Evolutionary conservation across 2,797 vertebrate genomes (phyloP), one percentile per base, ranked within the genome.

Genomic region (Pyrocephalus nanus): DNA sequence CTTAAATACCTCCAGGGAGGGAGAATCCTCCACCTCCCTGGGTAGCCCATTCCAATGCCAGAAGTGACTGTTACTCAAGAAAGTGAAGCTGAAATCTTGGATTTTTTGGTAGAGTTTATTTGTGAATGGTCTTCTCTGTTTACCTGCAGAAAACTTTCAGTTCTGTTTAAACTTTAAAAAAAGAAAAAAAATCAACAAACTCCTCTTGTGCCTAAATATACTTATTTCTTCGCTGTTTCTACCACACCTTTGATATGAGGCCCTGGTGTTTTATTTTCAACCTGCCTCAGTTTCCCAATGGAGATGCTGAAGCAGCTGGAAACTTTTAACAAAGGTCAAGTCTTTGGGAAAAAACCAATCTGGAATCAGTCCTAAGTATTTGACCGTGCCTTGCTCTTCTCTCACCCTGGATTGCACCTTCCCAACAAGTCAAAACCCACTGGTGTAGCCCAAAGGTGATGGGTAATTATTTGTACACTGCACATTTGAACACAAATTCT

Each of bases 171-270:
- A 23, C 14, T 45, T 50, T 53, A n/a, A 29, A 57, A 29, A 9
- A 11, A 25, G 7, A 7, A 8, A 2, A 7, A 2, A 21, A 38
- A 29, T 20, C 11, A 21, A 14, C 15, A 30, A 9, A 22, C 6
- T 26, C 8, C 6, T 4, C 9, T 13, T 9, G 6, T 58, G 18
- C 40, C 45, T 32, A 11, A 34, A 20, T 7, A 4, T 19, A 9
- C 12, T 29, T 12, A 26, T 58, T 32, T 27, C 36, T 51, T n/a
- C 32, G 25, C 55, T 45, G 9, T n/a, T 48, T 12, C 21, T 27
- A 15, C 30, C 4, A 1, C 0, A 2, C 9, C 26, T 6, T 38
- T 18, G 16, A 11, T 7, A 2, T 4, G 12, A 23, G 12, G n/a
- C 16, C 11, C 4, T 3, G 2, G 7, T 9, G 47, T 43, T 43